Evolutionary conservation across 2,797 vertebrate genomes (phyloP), one percentile per base, ranked within the genome.

Genomic region (Arrhamphus sclerolepis): DNA sequence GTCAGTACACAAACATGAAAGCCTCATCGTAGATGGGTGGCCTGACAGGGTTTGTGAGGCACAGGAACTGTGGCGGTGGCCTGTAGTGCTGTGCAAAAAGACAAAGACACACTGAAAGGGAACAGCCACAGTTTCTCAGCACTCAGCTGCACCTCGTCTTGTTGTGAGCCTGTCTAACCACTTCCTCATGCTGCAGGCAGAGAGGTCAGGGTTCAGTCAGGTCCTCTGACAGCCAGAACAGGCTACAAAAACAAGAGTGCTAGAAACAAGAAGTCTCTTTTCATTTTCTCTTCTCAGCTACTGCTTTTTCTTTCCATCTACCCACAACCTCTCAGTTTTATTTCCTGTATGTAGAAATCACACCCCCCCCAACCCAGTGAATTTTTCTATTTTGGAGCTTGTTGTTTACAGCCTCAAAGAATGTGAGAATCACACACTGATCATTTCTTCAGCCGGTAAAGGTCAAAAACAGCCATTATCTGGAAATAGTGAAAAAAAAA

Each of bases 141-240:
- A 52, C 74, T 75, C 72, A 60, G 72, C 76, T 73, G 64, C 77
- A 72, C 66, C 58, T 5, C 63, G 51, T 3, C 76, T 81, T 78
- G 65, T 87, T 90, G 76, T 78, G 54, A 2, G 78, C 86, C 86
- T 75, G 89, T 91, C 89, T 93, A 93, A 94, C 93, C 93, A 88
- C 94, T 93, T 94, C 94, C 94, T 91, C 61, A 83, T 82, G 70
- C 52, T 88, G 87, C 92, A 78, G 87, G 91, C 91, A 70, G 56
- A 83, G 42, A 81, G 46, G 86, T 87, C 70, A 69, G 78, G 56
- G 80, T 62, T 82, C 83, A 88, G 20, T 50, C 78, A 66, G 66
- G 73, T 83, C 80, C 66, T 72, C 72, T 51, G 86, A 83, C 80
- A 87, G 83, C 68, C 80, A 78, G 52, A 79, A 72, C 72, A 83